These are phyloP conservation scores for Thoracochromis brauschi DNA, from an alignment of 2,113 vertebrate genomes.

Conservation along the genomic window DNA sequence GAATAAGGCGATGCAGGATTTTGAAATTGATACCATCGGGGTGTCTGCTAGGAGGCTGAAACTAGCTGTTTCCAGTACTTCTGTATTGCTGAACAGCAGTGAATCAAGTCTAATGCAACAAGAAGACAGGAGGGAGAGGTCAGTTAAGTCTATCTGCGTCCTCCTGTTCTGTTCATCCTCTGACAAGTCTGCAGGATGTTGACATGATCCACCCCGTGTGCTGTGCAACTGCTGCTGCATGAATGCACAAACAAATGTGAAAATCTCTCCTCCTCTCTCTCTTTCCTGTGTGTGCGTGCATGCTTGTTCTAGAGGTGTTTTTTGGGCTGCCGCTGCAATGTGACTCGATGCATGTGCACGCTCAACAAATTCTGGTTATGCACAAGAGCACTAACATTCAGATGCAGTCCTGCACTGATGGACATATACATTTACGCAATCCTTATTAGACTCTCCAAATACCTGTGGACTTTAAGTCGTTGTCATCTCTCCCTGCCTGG, in stretches of 20 bases:
- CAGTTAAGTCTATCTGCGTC: not conserved
- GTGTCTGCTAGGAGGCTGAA: not conserved
- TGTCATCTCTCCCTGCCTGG: constrained; percentile 31
- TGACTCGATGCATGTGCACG: not conserved
- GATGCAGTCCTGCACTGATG: not conserved
- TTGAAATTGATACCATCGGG: not conserved
- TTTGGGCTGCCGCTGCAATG: not conserved
- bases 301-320: not conserved
- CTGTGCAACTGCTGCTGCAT: not conserved
- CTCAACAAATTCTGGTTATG: not conserved
- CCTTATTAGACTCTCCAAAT: constrained; percentile 7
- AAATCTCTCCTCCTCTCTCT: not conserved
- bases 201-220: not conserved
- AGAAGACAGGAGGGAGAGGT: not conserved
- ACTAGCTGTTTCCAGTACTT: not conserved
- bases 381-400: not conserved
- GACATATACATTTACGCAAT: not conserved
- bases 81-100: not conserved
- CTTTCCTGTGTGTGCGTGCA: not conserved
- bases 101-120: not conserved
- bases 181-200: not conserved
- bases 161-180: not conserved
- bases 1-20: not conserved
- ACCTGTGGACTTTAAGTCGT: constrained; percentile 17
- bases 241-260: not conserved